Base-by-base conservation (phyloP, 2,797 vertebrate species). In the Pipistrellus nathusii region DNA sequence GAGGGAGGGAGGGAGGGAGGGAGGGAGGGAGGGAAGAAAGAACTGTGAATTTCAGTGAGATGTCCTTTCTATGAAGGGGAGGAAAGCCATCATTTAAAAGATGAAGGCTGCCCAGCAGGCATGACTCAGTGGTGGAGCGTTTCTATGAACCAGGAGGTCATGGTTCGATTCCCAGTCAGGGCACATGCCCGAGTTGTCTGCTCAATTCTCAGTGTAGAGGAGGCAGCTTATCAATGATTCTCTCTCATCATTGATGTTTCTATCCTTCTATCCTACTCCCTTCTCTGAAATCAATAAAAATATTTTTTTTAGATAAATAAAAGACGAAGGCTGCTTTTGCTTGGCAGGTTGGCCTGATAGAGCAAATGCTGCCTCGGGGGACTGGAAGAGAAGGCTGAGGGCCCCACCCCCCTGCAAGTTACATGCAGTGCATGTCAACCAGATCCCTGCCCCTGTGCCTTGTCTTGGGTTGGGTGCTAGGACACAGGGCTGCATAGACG, bases 11-110 rank as follows among this genome's bases (percentile, higher is more conserved):
- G 44, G 44, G 44, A 44, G 44, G 48, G 5, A 51, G 5, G 15
- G 5, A 51, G 5, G 48, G 15, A 51, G 15, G 48, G 15, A 51
- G 15, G 14, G 15, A 18, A 5, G 46, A 48, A 48, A 11, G 46
- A 48, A 48, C 13, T 12, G 80, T 88, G 96, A 96, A 96, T 97
- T 96, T 94, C 93, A 91, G 86, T 91, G 68, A 84, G 84, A 51
- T 85, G 75, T 62, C 38, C 94, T 95, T 96, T 73, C 59, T 72
- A 64, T 11, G 8, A 72, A 35, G 77, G 94, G 23, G 35, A 93
- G n/a, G 53, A 86, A 83, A 85, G 41, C 21, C 88, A 55, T 85
- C 84, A 25, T 92, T 95, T 96, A 62, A 62, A 62, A 62, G 27
- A 62, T 30, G 27, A 62, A 62, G 59, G 59, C 5, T 30, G 59